phyloP scores from a whole-genome alignment of 2,113 vertebrate species.

The Eublepharis macularius region DNA sequence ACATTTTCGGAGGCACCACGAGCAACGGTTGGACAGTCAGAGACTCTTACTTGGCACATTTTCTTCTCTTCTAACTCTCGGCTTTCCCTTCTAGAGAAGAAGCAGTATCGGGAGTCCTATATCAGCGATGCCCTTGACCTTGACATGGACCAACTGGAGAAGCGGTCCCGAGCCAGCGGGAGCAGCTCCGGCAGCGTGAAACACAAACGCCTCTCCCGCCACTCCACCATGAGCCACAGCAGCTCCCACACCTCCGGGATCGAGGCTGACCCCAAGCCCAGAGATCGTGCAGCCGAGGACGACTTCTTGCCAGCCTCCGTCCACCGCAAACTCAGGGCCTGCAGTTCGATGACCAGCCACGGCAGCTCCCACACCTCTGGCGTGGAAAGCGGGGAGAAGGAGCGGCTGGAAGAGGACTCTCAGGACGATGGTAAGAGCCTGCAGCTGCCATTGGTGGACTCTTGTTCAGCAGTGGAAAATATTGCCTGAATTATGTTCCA shows the following conservation, averaged over 20 bases:
- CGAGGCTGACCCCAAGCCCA: constrained; percentile 80
- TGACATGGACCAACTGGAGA: constrained; percentile 95
- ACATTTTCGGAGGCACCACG: no score
- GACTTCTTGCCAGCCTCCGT: constrained; percentile 76
- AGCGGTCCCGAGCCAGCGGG: constrained; percentile 91
- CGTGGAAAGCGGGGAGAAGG: constrained; percentile 92
- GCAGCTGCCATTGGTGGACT: no score
- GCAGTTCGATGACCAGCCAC: constrained; percentile 93
- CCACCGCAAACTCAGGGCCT: constrained; percentile 86
- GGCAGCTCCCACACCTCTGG: constrained; percentile 96
- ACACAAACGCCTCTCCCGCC: constrained; percentile 90
- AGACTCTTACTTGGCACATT: no score
- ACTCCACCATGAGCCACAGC: constrained; percentile 91
- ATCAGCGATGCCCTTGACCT: constrained; percentile 96
- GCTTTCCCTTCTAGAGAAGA: constrained; percentile 83
- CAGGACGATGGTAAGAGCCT: constrained; percentile 84
- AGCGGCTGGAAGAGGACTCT: constrained; percentile 89
- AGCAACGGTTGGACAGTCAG: no score
- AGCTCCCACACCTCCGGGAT: constrained; percentile 98
- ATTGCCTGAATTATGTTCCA: no score
- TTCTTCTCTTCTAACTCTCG: accelerated
- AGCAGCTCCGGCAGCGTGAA: constrained; percentile 87
- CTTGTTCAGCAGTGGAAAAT: no score
- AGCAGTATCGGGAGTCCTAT: constrained; percentile 97
- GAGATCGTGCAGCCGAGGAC: constrained; percentile 76